Conservation (phyloP, 1,140 invertebrate genomes). For the Ylistrum balloti region DNA sequence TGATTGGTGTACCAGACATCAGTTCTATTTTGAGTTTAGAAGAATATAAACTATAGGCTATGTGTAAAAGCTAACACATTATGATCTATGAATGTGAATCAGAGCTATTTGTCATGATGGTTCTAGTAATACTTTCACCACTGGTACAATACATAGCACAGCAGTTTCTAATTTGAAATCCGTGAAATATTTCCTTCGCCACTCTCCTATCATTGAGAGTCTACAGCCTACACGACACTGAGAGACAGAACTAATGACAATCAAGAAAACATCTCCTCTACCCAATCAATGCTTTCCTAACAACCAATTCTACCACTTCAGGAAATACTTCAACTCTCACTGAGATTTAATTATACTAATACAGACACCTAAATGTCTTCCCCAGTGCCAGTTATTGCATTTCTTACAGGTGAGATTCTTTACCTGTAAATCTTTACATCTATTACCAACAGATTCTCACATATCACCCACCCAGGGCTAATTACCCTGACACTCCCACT, state of each 20-base stretch:
- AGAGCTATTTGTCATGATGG: neutral
- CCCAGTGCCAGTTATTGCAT: neutral
- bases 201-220: neutral
- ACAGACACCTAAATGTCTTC: neutral
- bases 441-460: neutral
- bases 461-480: neutral
- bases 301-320: neutral
- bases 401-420: neutral
- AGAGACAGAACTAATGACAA: neutral
- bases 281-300: neutral
- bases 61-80: neutral
- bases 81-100: neutral
- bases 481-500: neutral
- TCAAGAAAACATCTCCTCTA: neutral
- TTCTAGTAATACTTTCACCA: neutral
- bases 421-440: neutral
- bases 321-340: neutral
- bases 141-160: neutral
- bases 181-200: neutral
- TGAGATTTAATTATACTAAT: constrained; percentile 7
- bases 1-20: neutral
- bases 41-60: neutral
- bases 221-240: neutral
- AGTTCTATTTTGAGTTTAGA: neutral
- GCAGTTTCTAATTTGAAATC: neutral